Evolutionary conservation across 2,113 vertebrate species (phyloP), one percentile per base, ranked within the genome.

Genomic region (Ochotona princeps): DNA sequence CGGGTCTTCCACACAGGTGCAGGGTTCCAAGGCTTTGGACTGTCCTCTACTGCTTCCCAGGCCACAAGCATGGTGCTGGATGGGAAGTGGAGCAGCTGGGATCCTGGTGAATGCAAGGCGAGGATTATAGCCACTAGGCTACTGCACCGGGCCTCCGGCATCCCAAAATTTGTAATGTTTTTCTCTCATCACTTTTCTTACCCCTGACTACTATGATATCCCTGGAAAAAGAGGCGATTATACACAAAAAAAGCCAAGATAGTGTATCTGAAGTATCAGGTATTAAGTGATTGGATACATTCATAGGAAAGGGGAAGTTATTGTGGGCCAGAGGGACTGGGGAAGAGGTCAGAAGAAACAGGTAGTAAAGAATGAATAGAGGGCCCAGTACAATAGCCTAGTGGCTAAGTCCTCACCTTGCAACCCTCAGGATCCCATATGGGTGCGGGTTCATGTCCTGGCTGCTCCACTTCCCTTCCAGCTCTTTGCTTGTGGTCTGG

Each of bases 231-330:
- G 60, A 87, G 44, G 4, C 85, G 75, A 78, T 85, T 67, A 76
- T 73, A 65, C 10, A 49, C 23, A 23, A 87, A 91, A 91, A 65
- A 79, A 74, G 35, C 57, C 10, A 67, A 60, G 87, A 69, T 74
- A 85, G n/a, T 44, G 12, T 76, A 66, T 90, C 28, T 82, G 32
- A 89, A 92, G 81, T 79, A 69, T 83, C 18, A 79, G 32, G 28
- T 94, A 69, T 72, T 87, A 63, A 87, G 3, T 79, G 14, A 14
- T 63, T 75, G 32, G 51, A 69, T 67, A 94, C 92, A 21, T 95
- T 83, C 60, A 83, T 44, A 30, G 83, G 57, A 38, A 69, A 90
- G 67, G 60, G 78, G 54, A 67, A 47, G 7, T 60, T 38, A 72
- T 44, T 74, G 47, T 67, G 30, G 38, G 11, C 61, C 26, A 61